phyloP scores from a whole-genome alignment of 2,113 vertebrate genomes.

The Ceratotherium simum region DNA sequence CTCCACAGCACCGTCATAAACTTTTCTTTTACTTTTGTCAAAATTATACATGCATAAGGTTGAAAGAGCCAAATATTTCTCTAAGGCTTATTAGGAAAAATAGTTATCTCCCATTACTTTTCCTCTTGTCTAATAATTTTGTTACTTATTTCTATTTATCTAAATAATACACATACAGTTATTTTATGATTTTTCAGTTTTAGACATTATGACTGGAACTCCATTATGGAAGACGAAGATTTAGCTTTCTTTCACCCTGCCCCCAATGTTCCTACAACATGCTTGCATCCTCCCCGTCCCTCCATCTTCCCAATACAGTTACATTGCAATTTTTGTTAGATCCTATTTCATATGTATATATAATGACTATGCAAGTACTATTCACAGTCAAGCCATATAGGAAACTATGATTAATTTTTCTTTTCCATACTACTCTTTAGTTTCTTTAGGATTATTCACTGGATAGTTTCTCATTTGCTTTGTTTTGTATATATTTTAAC shows the following conservation, averaged over 20 bases:
- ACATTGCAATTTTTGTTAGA: not conserved
- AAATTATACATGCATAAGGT: not conserved
- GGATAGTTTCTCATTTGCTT: not conserved
- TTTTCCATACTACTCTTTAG: not conserved
- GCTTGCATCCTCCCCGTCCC: not conserved
- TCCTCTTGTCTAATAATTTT: not conserved
- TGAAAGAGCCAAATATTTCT: conserved; percentile 6
- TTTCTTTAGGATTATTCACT: conserved; percentile 21
- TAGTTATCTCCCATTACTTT: not conserved
- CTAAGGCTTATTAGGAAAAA: not conserved
- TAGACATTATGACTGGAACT: not conserved
- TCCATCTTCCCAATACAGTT: not conserved
- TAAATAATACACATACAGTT: not conserved
- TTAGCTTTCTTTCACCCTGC: not conserved
- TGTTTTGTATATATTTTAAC: conserved; percentile 31
- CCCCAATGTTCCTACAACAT: not conserved
- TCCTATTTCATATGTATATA: not conserved
- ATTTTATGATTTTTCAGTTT: conserved; percentile 13
- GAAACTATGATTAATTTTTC: not conserved
- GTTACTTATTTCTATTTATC: not conserved
- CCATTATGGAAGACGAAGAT: not conserved
- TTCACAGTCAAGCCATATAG: not conserved
- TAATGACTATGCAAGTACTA: not conserved
- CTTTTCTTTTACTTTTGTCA: conserved; percentile 11
- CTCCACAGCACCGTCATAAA: not conserved